Evolutionary conservation across 2,888 invertebrate species (phyloP).

Genomic region (Emesis russula): DNA sequence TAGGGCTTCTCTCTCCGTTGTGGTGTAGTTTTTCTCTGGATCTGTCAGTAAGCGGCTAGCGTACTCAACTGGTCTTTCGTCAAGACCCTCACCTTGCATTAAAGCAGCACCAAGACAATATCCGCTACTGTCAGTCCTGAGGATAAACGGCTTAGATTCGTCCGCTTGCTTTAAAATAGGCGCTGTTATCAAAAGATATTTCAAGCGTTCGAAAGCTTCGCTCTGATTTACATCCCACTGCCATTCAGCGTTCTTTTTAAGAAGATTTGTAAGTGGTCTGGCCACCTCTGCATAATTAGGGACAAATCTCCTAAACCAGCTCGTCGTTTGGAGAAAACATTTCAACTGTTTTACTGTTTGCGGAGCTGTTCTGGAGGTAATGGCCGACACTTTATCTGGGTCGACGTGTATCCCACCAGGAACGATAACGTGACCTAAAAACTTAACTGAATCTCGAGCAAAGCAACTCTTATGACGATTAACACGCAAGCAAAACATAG

Average conservation of each 20-base stretch:
- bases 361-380: constrained; percentile 78
- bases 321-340: constrained; percentile 84
- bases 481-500: constrained; percentile 78
- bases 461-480: constrained; percentile 88
- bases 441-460: constrained; percentile 85
- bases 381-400: constrained; percentile 87
- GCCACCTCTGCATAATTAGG: constrained; percentile 75
- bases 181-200: not conserved
- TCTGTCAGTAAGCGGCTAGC: constrained; percentile 81
- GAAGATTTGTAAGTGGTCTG: constrained; percentile 77
- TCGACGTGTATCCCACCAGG: constrained; percentile 86
- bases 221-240: constrained; percentile 38
- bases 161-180: constrained; percentile 71
- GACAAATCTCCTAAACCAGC: constrained; percentile 87
- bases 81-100: constrained; percentile 69
- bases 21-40: constrained; percentile 91
- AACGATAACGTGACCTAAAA: constrained; percentile 88
- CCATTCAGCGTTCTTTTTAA: constrained; percentile 82
- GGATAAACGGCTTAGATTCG: constrained; percentile 82
- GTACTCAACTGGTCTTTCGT: constrained; percentile 53
- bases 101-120: constrained; percentile 79
- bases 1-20: constrained; percentile 91
- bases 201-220: not conserved
- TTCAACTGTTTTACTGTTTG: constrained; percentile 77
- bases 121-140: constrained; percentile 88